phyloP scores from a whole-genome alignment of 2,888 invertebrate genomes.

The Griposia aprilina region DNA sequence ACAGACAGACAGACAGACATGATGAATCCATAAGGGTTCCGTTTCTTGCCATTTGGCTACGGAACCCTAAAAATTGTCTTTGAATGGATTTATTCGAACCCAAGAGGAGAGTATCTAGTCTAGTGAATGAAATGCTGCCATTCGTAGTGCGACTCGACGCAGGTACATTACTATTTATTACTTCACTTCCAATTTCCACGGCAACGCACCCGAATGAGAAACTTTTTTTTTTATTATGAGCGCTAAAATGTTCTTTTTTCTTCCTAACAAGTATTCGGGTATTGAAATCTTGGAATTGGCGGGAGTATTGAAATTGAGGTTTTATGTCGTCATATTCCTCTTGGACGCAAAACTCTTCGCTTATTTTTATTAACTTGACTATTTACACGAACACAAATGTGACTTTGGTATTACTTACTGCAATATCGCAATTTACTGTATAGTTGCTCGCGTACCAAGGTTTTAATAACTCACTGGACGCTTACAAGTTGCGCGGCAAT shows the following conservation, averaged over 20 bases:
- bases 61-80: too few species aligned
- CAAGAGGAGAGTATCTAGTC: not conserved
- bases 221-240: slow-evolving; percentile 36
- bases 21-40: too few species aligned
- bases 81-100: slow-evolving; percentile 3
- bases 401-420: not conserved
- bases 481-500: slow-evolving; percentile 21
- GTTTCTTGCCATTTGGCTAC: too few species aligned
- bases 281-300: slow-evolving; percentile 18
- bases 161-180: too few species aligned
- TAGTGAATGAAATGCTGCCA: slow-evolving; percentile 40
- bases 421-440: not conserved
- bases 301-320: slow-evolving; percentile 45
- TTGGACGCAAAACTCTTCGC: not conserved
- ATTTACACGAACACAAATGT: not conserved
- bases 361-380: not conserved
- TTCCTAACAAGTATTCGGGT: slow-evolving; percentile 34
- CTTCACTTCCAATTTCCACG: slow-evolving; percentile 41
- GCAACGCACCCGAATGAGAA: slow-evolving; percentile 30
- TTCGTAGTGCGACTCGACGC: slow-evolving; percentile 3
- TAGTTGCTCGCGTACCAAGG: slow-evolving; percentile 26
- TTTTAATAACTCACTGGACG: slow-evolving; percentile 34
- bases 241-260: slow-evolving; percentile 27
- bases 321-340: slow-evolving; percentile 15
- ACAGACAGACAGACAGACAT: too few species aligned